Percentiles rank a stretch among this genome's conserved stretches.
These are phyloP conservation scores for Beris chalybata DNA, from an alignment of 2,888 invertebrate species.

Conservation along the genomic window DNA sequence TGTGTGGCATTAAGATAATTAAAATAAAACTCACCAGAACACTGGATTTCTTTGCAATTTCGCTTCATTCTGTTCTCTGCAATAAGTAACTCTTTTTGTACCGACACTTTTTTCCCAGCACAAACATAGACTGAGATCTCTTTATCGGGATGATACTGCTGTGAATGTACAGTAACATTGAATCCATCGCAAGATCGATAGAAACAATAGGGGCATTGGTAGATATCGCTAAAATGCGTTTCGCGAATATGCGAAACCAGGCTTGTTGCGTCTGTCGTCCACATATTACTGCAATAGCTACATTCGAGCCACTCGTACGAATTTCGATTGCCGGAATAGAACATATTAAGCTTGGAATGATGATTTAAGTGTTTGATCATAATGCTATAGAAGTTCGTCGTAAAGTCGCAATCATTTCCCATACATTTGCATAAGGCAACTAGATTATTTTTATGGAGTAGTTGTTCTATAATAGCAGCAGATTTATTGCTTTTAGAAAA, in stretches of 20 bases:
- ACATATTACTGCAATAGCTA: conserved; percentile 58
- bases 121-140: no score
- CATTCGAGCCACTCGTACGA: conserved; percentile 56
- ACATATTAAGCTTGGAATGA: conserved; percentile 42
- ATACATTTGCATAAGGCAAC: conserved; percentile 61
- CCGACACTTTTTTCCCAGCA: neutral
- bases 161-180: conserved; percentile 36
- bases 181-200: conserved; percentile 60
- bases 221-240: conserved; percentile 64
- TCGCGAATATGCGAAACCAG: conserved; percentile 65
- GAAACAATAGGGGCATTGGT: conserved; percentile 68
- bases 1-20: no score
- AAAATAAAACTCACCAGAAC: no score
- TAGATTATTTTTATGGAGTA: conserved; percentile 34
- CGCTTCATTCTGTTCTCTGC: no score
- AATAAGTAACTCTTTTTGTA: no score
- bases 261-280: conserved; percentile 44
- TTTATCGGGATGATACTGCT: conserved; percentile 31
- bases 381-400: conserved; percentile 50
- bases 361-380: conserved; percentile 56
- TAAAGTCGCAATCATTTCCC: conserved; percentile 57
- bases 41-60: no score
- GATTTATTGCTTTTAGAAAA: conserved; percentile 31
- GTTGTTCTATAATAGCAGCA: neutral
- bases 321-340: no score